Percentiles rank a stretch among this genome's conserved stretches.
Evolutionary conservation across 2,113 vertebrate species (phyloP).

Genomic region (Nematolebias whitei): DNA sequence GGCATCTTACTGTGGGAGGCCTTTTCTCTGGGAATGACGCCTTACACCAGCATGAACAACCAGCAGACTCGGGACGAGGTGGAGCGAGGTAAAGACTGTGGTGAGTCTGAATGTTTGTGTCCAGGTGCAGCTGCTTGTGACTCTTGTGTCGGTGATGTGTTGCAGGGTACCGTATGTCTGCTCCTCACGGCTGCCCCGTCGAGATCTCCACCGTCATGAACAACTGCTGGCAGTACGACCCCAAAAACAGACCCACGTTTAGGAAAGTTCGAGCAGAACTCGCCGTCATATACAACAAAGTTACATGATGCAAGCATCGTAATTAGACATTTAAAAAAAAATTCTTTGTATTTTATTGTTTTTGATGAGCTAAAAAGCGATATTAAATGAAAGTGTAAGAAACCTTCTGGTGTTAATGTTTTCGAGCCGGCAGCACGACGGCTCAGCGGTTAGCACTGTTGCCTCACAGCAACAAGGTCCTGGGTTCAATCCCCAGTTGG

Average conservation of each 20-base stretch:
- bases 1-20: conserved; percentile 94
- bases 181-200: conserved; percentile 83
- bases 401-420: too few relatives aligned
- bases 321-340: background rate
- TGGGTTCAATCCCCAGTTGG: too few relatives aligned
- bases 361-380: background rate
- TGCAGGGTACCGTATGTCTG: conserved; percentile 86
- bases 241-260: conserved; percentile 85
- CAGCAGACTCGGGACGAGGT: conserved; percentile 90
- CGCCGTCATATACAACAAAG: conserved; percentile 74
- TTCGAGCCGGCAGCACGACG: too few relatives aligned
- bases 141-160: conserved; percentile 24
- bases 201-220: conserved; percentile 89
- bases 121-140: background rate
- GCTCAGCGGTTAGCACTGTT: too few relatives aligned
- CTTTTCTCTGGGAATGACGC: conserved; percentile 88
- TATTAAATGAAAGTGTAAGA: too few relatives aligned
- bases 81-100: conserved; percentile 82
- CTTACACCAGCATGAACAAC: conserved; percentile 91
- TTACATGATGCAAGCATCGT: conserved; percentile 39
- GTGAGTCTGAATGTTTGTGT: background rate
- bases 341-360: background rate
- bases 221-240: conserved; percentile 91
- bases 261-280: conserved; percentile 82
- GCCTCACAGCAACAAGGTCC: too few relatives aligned